These are phyloP conservation scores for Harpalus rufipes DNA, from an alignment of 2,888 invertebrate species.

Conservation along the genomic window DNA sequence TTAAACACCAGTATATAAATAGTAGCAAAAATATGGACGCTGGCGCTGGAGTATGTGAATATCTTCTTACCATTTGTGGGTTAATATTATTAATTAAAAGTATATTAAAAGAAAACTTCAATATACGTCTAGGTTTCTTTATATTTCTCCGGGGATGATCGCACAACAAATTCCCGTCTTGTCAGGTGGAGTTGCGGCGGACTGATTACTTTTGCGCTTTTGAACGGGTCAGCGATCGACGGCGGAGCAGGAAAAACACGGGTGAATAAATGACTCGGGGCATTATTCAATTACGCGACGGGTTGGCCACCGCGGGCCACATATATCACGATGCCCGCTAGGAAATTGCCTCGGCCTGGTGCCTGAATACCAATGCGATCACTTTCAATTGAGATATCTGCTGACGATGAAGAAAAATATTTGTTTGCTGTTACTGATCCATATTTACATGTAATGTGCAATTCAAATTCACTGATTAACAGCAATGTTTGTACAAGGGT, in stretches of 20 bases:
- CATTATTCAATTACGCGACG: conserved; percentile 55
- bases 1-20: too few relatives aligned
- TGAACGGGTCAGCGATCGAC: conserved; percentile 43
- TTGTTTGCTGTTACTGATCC: neutral
- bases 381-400: neutral
- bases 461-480: too few relatives aligned
- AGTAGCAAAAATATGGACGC: too few relatives aligned
- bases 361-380: conserved; percentile 42
- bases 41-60: too few relatives aligned
- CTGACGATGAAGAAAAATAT: neutral
- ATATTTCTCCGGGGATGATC: neutral
- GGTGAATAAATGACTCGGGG: conserved; percentile 42
- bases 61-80: too few relatives aligned
- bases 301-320: conserved; percentile 32
- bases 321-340: conserved; percentile 36
- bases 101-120: neutral
- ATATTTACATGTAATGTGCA: too few relatives aligned
- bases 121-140: neutral
- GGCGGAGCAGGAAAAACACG: conserved; percentile 19
- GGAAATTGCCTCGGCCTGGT: conserved; percentile 33
- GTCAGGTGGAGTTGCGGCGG: neutral
- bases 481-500: too few relatives aligned
- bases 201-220: conserved; percentile 47
- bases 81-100: too few relatives aligned
- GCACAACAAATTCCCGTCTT: neutral